Base-by-base conservation (phyloP, 2,113 vertebrate species). In the Sinocyclocheilus maitianheensis region DNA sequence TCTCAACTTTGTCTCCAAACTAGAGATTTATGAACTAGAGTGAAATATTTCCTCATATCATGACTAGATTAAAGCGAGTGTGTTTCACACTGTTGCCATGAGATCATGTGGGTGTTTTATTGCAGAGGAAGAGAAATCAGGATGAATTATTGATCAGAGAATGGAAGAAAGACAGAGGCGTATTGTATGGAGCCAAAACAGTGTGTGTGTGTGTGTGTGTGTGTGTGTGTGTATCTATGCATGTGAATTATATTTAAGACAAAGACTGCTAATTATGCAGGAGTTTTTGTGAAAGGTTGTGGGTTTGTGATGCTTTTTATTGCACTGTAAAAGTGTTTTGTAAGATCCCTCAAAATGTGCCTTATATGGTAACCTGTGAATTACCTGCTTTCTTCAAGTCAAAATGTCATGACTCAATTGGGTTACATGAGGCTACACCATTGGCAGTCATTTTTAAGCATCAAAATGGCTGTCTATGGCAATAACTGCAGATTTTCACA, bases 131-230 rank as follows among this genome's bases (percentile, higher is more conserved):
- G 30, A 37, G 16, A 37, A 71, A 71, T 71, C 67, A 71, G 69
- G 69, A 40, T 71, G 34, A 40, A 40, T 71, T 71, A 71, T 71
- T 71, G 34, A 71, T 71, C 16, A 40, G 34, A 40, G 69, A 71
- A 40, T 22, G 69, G 34, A 71, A 71, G 34, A 67, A 67, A 67
- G 63, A 71, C 3, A 37, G 34, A 20, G 18, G 67, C 16, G 18
- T 69, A 34, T 69, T 69, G 14, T 69, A 69, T 37, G 67, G 30
- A 69, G 62, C 24, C n/a, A 13, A n/a, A 67, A n/a, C n/a, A n/a
- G 51, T 53, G 51, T 53, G 51, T 16, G 14, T 53, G 48, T 51
- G 4, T 51, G 48, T 51, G 48, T 46, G 13, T 51, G 3, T 53
- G 51, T 53, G 51, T 51, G 48, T 51, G 48, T 46, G 13, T 51